Evolutionary conservation across 1,140 invertebrate genomes (phyloP).

Genomic region (Anastrepha obliqua): DNA sequence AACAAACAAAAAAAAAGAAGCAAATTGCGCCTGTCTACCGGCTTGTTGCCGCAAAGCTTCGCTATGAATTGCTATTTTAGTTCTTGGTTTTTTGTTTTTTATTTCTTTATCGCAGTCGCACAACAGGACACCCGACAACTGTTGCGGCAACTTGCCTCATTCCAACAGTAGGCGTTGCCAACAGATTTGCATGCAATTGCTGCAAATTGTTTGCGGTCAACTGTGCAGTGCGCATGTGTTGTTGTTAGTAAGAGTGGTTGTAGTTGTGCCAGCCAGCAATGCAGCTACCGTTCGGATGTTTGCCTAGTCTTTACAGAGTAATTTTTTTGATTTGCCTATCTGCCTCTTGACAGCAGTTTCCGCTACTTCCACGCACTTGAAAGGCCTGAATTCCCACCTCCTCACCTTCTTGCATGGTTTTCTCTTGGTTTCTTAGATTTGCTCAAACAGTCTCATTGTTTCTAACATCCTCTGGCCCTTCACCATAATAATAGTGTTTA

Average conservation of each 20-base stretch:
- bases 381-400: not conserved
- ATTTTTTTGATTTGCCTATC: not conserved
- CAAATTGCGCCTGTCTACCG: not conserved
- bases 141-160: constrained; percentile 3
- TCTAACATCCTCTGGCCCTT: no score
- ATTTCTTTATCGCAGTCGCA: not conserved
- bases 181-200: constrained; percentile 44
- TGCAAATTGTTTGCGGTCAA: constrained; percentile 24
- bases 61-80: no score
- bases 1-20: not conserved
- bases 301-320: not conserved
- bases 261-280: not conserved
- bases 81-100: no score
- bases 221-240: not conserved
- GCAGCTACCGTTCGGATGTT: not conserved
- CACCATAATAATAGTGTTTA: no score
- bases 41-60: not conserved
- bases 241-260: not conserved
- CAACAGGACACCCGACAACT: constrained; percentile 36
- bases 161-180: constrained; percentile 47
- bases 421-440: no score
- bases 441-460: no score
- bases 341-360: constrained; percentile 22
- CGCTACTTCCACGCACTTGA: constrained; percentile 30
- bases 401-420: not conserved